These are phyloP conservation scores for Cryptomyrus ogoouensis DNA, from an alignment of 2,113 vertebrate genomes.

Conservation along the genomic window DNA sequence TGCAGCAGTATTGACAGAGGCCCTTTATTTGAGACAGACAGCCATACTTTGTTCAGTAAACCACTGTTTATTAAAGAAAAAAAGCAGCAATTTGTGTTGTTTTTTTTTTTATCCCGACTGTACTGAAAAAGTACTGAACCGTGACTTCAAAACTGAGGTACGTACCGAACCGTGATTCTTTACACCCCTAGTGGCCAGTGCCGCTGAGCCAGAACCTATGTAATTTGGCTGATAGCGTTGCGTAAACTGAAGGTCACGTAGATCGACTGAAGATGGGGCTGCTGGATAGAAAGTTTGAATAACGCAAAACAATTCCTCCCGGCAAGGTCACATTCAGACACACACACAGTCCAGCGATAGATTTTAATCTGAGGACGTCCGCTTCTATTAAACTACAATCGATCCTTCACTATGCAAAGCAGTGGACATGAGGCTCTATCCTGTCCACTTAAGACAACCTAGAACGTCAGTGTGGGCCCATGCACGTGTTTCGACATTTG, in stretches of 20 bases:
- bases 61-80: too few relatives aligned
- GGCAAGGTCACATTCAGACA: conserved; percentile 3
- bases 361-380: not conserved
- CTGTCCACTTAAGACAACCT: not conserved
- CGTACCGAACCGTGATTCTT: too few relatives aligned
- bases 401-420: not conserved
- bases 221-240: not conserved
- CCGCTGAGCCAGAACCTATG: not conserved
- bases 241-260: not conserved
- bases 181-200: not conserved
- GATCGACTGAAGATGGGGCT: not conserved
- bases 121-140: too few relatives aligned
- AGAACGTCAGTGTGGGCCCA: not conserved
- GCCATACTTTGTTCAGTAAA: too few relatives aligned
- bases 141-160: too few relatives aligned
- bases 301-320: not conserved
- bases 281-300: conserved; percentile 9
- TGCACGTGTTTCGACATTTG: not conserved
- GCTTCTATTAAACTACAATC: conserved; percentile 17
- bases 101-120: too few relatives aligned
- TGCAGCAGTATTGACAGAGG: too few relatives aligned
- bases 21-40: too few relatives aligned
- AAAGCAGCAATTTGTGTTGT: too few relatives aligned
- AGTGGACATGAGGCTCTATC: not conserved
- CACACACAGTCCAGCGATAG: not conserved